phyloP scores from a whole-genome alignment of 2,888 invertebrate species.

The Cotesia congregata region DNA sequence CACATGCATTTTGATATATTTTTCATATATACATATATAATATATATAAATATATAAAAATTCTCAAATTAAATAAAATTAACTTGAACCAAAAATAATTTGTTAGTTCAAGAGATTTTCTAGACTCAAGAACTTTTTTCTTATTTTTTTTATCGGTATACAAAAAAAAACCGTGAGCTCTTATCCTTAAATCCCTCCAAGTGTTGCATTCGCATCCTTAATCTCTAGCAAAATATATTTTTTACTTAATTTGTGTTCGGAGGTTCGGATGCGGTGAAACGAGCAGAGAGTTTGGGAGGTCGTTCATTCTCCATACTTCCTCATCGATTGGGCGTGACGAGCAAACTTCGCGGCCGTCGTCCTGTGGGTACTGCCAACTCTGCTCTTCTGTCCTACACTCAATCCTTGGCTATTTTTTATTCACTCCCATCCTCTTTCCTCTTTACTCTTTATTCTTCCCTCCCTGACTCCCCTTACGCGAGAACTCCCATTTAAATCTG shows the following conservation, averaged over 20 bases:
- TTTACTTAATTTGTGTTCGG: conserved; percentile 12
- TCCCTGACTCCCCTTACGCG: no score
- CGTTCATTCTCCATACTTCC: conserved; percentile 51
- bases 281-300: conserved; percentile 49
- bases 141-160: no score
- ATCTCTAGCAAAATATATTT: conserved; percentile 2
- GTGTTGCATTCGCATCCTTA: neutral
- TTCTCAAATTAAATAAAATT: no score
- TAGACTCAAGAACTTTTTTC: no score
- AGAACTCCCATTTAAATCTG: neutral
- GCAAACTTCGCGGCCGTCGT: conserved; percentile 49
- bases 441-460: neutral
- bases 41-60: no score
- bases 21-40: no score
- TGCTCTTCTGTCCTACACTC: conserved; percentile 29
- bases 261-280: conserved; percentile 23
- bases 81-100: no score
- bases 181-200: no score
- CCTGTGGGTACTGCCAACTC: conserved; percentile 29
- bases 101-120: no score
- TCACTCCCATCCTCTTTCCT: conserved; percentile 1
- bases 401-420: conserved; percentile 25
- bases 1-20: no score
- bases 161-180: no score
- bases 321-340: conserved; percentile 54